These are phyloP conservation scores for Cotesia congregata DNA, from an alignment of 2,888 invertebrate species.

Conservation along the genomic window DNA sequence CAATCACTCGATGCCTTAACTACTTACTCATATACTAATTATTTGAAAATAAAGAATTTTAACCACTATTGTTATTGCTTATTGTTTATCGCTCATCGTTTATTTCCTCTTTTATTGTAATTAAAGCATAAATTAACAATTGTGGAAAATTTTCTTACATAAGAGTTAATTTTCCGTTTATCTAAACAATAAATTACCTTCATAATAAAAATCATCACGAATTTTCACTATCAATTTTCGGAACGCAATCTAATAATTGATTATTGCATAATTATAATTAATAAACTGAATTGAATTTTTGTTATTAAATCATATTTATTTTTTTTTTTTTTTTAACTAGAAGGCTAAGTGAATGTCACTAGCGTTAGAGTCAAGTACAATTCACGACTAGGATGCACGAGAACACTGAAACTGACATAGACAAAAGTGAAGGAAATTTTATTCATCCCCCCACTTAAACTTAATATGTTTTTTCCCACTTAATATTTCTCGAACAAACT, in stretches of 20 bases:
- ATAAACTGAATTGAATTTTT: not conserved
- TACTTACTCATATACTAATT: not conserved
- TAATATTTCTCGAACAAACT: not conserved
- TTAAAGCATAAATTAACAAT: too few relatives aligned
- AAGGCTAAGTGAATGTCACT: not conserved
- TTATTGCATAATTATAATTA: too few relatives aligned
- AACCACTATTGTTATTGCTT: too few relatives aligned
- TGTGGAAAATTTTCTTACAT: too few relatives aligned
- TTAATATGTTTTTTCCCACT: slow-evolving; percentile 12
- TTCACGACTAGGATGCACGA: slow-evolving; percentile 6
- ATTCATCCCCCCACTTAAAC: slow-evolving; percentile 11
- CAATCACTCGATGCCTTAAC: not conserved
- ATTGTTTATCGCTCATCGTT: too few relatives aligned
- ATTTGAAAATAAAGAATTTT: too few relatives aligned
- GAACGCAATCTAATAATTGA: too few relatives aligned
- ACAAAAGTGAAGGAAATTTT: slow-evolving; percentile 24
- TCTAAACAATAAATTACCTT: too few relatives aligned
- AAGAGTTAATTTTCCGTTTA: too few relatives aligned
- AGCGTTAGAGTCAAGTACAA: slow-evolving; percentile 8
- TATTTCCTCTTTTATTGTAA: too few relatives aligned
- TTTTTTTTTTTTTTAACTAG: not conserved
- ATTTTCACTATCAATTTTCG: too few relatives aligned
- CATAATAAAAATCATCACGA: too few relatives aligned
- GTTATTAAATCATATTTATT: not conserved
- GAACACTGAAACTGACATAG: slow-evolving; percentile 8